Base-by-base conservation (phyloP, 2,797 vertebrate genomes). In the Pagetopsis macropterus region DNA sequence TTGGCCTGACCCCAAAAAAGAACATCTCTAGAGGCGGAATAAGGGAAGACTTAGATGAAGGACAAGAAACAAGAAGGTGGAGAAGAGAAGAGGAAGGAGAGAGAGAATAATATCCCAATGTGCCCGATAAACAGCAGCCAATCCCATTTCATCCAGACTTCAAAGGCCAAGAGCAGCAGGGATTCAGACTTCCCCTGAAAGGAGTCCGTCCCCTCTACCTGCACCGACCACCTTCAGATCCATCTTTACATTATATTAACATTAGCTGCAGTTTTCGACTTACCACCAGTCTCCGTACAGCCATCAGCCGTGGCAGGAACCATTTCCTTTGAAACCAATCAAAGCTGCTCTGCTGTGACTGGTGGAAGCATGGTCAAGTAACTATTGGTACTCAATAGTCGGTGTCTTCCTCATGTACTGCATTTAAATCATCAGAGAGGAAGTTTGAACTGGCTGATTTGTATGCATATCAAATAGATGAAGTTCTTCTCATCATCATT, bases 231-330 rank as follows among this genome's bases (percentile, higher is more conserved):
- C 72, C 15, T 58, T 46, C 14, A 9, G n/a, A 19, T 15, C 17
- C 69, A 43, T 44, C 65, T 63, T 55, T 75, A 56, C 57, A 75
- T 70, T 65, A 75, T 7, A 49, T 69, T 67, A 49, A 70, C 69
- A 82, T 77, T 67, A 76, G 65, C 77, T 66, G 15, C 61, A 69
- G 79, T 73, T 81, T 81, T 83, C 4, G 3, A 56, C 64, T 72
- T 49, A 75, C 27, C 45, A 21, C 21, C 67, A 27, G 65, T 19
- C 62, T 74, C 33, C 40, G 31, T 56, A 4, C 62, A 75, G 56
- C 68, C 33, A 57, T 80, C 68, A 50, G 61, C 43, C 55, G 52
- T 11, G 49, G 67, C 63, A 46, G 27, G 1, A 46, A 27, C 23
- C 1, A 23, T 10, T 52, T 43, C 73, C 71, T 83, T 67, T 78